Percentiles rank a stretch among this genome's conserved stretches.
Evolutionary conservation across 2,113 vertebrate species (phyloP).

Genomic region (Machaerirhynchus nigripectus): DNA sequence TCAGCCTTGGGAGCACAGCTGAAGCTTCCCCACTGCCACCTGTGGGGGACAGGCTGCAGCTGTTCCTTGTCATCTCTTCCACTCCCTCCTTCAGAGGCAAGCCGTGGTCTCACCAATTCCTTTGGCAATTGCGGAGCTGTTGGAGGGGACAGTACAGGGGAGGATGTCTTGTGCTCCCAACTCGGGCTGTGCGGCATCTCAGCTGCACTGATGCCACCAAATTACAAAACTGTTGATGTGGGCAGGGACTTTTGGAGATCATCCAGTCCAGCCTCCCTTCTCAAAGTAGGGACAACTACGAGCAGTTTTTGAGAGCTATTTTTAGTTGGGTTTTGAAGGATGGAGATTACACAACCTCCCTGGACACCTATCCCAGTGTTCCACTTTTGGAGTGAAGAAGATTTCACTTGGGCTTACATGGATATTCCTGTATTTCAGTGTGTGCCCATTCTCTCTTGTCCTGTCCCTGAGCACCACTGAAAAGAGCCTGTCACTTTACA

Average conservation of each 20-base stretch:
- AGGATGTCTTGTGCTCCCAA: background rate
- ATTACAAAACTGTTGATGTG: background rate
- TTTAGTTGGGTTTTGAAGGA: background rate
- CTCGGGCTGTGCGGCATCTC: background rate
- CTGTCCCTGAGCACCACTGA: background rate
- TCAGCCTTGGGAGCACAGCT: background rate
- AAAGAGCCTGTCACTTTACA: background rate
- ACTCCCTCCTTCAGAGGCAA: background rate
- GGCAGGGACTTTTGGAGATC: background rate
- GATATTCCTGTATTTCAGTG: background rate
- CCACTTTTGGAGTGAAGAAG: background rate
- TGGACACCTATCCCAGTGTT: too few species aligned
- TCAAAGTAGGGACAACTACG: rapidly evolving
- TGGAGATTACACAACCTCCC: background rate
- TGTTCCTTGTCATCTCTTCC: background rate
- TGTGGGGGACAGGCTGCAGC: background rate
- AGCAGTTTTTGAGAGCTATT: background rate
- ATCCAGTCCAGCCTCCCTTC: background rate
- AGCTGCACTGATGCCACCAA: background rate
- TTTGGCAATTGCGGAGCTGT: background rate
- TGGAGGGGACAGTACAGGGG: background rate
- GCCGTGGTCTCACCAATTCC: rapidly evolving
- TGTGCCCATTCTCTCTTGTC: background rate
- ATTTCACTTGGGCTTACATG: background rate
- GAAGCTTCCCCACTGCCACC: background rate